phyloP scores from a whole-genome alignment of 2,797 vertebrate species.

The Acrocephalus scirpaceus region DNA sequence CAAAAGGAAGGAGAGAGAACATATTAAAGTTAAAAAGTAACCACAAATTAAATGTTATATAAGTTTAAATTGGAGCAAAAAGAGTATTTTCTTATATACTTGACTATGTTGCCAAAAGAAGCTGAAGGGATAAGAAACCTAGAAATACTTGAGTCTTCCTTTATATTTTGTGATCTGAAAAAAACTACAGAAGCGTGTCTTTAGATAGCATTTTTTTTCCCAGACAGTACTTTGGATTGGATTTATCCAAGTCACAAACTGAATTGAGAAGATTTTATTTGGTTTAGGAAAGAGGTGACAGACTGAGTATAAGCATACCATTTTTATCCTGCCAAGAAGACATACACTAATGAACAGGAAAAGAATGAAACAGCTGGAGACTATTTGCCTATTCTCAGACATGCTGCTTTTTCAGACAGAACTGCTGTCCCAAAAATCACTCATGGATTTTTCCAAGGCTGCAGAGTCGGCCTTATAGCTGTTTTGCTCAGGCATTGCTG shows the following conservation, averaged over 20 bases:
- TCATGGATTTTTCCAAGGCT: neutral
- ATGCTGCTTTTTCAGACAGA: neutral
- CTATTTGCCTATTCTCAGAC: neutral
- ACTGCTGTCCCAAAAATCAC: neutral
- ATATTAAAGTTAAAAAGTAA: neutral
- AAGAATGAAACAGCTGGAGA: neutral
- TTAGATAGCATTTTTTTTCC: neutral
- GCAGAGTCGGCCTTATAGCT: rapidly evolving
- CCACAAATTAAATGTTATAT: neutral
- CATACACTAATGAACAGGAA: neutral
- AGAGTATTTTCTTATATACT: neutral
- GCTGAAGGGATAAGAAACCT: neutral
- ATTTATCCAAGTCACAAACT: neutral
- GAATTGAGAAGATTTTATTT: neutral
- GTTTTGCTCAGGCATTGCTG: neutral
- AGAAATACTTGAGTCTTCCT: neutral
- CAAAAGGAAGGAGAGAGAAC: neutral
- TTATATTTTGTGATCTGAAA: neutral
- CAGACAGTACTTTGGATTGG: neutral
- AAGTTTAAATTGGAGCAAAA: neutral
- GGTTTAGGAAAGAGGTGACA: neutral
- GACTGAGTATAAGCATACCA: neutral
- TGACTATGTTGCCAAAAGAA: neutral
- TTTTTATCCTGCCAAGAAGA: neutral
- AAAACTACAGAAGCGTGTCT: neutral